These are phyloP conservation scores for Stenodera caucasica DNA, from an alignment of 2,888 invertebrate genomes.

Conservation along the genomic window DNA sequence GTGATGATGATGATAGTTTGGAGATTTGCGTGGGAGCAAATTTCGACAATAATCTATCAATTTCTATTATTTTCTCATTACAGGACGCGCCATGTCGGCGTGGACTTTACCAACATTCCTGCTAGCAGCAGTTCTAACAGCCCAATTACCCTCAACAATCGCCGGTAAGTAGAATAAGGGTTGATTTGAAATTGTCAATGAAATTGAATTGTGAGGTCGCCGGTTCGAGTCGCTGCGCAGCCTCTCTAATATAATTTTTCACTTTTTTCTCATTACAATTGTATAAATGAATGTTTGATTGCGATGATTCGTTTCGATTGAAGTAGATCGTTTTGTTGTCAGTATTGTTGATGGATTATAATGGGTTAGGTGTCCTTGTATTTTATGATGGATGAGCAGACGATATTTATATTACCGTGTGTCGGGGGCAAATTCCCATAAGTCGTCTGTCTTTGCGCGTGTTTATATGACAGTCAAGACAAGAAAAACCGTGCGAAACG, in stretches of 20 bases:
- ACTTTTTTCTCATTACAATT: too few relatives aligned
- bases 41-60: too few relatives aligned
- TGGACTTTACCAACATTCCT: slow-evolving; percentile 56
- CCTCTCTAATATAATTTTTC: too few relatives aligned
- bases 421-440: background rate
- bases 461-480: too few relatives aligned
- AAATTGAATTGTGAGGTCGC: too few relatives aligned
- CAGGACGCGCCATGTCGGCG: slow-evolving; percentile 62
- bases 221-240: too few relatives aligned
- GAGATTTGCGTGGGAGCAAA: slow-evolving; percentile 5
- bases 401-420: background rate
- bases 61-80: slow-evolving; percentile 36
- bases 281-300: too few relatives aligned
- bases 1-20: background rate
- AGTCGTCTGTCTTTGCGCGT: background rate
- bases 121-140: slow-evolving; percentile 41
- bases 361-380: background rate
- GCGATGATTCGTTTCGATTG: too few relatives aligned
- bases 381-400: background rate
- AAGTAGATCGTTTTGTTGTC: too few relatives aligned
- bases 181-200: too few relatives aligned
- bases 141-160: slow-evolving; percentile 39
- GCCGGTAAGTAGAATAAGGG: slow-evolving; percentile 51
- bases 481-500: background rate
- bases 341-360: background rate